Evolutionary conservation across 2,113 vertebrate species (phyloP).

Genomic region (Ellobius talpinus): DNA sequence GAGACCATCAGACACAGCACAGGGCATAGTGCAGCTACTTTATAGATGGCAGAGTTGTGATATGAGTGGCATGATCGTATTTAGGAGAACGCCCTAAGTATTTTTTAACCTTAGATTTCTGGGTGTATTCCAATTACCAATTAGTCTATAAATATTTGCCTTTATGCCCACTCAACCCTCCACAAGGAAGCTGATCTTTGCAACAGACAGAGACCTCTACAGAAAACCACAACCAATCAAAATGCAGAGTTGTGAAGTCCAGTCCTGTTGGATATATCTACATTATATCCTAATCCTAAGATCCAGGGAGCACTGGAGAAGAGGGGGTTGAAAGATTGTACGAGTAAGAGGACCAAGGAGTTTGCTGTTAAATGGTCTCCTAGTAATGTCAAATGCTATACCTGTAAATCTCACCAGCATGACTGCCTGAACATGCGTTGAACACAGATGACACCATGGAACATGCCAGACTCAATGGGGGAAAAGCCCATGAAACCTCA

Average conservation of each 20-base stretch:
- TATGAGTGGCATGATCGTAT: neutral
- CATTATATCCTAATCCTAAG: neutral
- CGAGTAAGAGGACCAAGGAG: neutral
- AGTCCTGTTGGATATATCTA: neutral
- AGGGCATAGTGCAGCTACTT: neutral
- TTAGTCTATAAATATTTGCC: neutral
- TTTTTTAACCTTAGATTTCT: neutral
- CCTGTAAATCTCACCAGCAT: neutral
- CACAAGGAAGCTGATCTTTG: neutral
- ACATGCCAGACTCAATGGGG: neutral
- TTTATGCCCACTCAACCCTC: neutral
- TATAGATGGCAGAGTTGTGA: neutral
- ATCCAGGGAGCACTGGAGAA: neutral
- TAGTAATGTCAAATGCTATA: neutral
- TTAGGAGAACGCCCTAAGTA: neutral
- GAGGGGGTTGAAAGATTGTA: neutral
- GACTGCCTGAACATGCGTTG: neutral
- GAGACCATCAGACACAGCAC: neutral
- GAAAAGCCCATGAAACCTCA: neutral
- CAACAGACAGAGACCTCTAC: neutral
- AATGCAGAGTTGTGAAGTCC: neutral
- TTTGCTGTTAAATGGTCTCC: neutral
- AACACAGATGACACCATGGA: neutral
- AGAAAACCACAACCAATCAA: neutral
- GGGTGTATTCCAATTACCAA: constrained; percentile 1